Evolutionary conservation across 2,797 vertebrate species (phyloP).

Genomic region (Oophaga sylvatica): DNA sequence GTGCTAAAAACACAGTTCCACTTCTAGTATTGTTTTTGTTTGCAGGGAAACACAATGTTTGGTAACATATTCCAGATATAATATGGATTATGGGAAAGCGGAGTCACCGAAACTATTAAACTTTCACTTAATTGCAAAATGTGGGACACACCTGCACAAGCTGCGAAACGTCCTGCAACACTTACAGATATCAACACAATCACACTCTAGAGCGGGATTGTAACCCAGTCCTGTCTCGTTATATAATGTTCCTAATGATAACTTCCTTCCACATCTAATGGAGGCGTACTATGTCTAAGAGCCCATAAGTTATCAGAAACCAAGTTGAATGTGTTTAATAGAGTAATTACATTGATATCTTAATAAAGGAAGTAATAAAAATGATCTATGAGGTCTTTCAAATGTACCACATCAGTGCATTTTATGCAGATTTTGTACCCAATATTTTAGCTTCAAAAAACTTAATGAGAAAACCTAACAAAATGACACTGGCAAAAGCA

Average conservation of each 20-base stretch:
- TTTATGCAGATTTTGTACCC: no score
- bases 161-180: constrained; percentile 69
- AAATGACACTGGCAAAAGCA: no score
- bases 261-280: constrained; percentile 39
- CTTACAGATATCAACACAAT: constrained; percentile 59
- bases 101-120: constrained; percentile 68
- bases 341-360: not conserved
- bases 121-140: constrained; percentile 70
- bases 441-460: no score
- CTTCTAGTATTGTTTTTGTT: constrained; percentile 61
- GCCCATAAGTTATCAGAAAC: not conserved
- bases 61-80: constrained; percentile 65
- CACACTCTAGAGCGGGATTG: constrained; percentile 53
- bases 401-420: no score
- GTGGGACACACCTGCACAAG: constrained; percentile 71
- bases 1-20: constrained; percentile 66
- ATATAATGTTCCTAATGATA: constrained; percentile 23
- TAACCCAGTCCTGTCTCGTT: constrained; percentile 48
- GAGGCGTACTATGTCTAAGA: no score
- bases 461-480: no score
- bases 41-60: constrained; percentile 58
- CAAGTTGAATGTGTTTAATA: not conserved
- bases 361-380: not conserved
- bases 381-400: not conserved
- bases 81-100: constrained; percentile 65